Base-by-base conservation (phyloP, 2,888 invertebrate species). In the Allacma fusca region DNA sequence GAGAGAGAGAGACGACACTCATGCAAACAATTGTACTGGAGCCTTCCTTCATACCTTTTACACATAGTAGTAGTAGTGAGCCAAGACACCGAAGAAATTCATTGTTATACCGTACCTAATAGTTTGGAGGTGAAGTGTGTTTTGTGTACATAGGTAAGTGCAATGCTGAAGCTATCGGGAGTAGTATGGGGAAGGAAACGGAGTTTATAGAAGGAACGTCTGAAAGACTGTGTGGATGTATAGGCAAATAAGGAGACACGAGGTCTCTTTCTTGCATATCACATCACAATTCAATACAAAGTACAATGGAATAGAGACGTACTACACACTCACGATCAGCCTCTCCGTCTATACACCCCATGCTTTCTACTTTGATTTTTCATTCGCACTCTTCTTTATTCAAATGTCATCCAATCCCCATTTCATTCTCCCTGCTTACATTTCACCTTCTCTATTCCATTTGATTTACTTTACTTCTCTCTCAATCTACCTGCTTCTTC, bases 351-450 rank as follows among this genome's bases (percentile, higher is more conserved):
- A 59, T 75, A 34, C 67, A 76, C 76, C 76, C 78, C 76, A 78
- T 78, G 76, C 78, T 78, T 70, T 78, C 78, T 72, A 78, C 78
- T 75, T 76, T 78, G 78, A 78, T 78, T 78, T 78, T 78, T 78
- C 78, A 78, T 76, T 76, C 75, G 76, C 76, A 73, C 78, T 76
- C 50, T 76, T 73, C 78, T 75, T 78, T 78, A 78, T 78, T 78
- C 78, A 78, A 78, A 78, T 78, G 78, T 78, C 78, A 78, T 78
- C 78, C 75, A 67, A 71, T 76, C 76, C 69, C 76, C 62, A 76
- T 76, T 76, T 70, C 64, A 70, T 62, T 78, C 44, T 59, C 68
- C 59, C 29, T 68, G 68, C 68, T 72, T 76, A 62, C 70, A 70
- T 62, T 70, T 62, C 64, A 62, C 70, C 64, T 70, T 70, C 70